Percentiles rank a stretch among this genome's conserved stretches.
Conservation (phyloP, 2,113 vertebrate species). For the Puma concolor region DNA sequence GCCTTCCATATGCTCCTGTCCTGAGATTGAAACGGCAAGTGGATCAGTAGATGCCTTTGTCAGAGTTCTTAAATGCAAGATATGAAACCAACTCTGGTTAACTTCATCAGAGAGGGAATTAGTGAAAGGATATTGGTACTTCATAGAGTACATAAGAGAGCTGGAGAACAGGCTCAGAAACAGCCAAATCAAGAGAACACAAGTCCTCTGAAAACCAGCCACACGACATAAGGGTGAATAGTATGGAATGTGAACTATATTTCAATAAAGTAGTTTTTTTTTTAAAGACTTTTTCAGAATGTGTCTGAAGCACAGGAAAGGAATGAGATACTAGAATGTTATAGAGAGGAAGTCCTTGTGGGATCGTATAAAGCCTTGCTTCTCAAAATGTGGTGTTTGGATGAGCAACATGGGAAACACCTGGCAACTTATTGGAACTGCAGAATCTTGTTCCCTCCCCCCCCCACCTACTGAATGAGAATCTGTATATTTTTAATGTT, state of each 20-base stretch:
- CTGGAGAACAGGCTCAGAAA: neutral
- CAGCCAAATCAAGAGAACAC: neutral
- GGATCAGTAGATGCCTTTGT: neutral
- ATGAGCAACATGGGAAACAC: neutral
- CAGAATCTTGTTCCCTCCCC: neutral
- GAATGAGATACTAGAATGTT: neutral
- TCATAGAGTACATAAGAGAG: slow-evolving; percentile 1
- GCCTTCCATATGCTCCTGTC: neutral
- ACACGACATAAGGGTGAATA: neutral
- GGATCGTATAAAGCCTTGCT: neutral
- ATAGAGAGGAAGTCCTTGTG: neutral
- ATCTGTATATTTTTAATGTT: neutral
- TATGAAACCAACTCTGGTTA: neutral
- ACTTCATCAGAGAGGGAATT: neutral
- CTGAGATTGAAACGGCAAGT: neutral
- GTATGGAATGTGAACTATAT: neutral
- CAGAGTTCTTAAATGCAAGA: slow-evolving; percentile 43
- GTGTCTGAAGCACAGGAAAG: neutral
- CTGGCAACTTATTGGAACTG: neutral
- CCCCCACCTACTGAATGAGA: neutral
- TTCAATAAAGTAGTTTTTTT: neutral
- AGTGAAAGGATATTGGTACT: neutral
- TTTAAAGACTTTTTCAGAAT: neutral
- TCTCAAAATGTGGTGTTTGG: neutral
- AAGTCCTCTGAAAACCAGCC: neutral